phyloP scores from a whole-genome alignment of 1,140 invertebrate genomes.

The Trachelipus rathkii region DNA sequence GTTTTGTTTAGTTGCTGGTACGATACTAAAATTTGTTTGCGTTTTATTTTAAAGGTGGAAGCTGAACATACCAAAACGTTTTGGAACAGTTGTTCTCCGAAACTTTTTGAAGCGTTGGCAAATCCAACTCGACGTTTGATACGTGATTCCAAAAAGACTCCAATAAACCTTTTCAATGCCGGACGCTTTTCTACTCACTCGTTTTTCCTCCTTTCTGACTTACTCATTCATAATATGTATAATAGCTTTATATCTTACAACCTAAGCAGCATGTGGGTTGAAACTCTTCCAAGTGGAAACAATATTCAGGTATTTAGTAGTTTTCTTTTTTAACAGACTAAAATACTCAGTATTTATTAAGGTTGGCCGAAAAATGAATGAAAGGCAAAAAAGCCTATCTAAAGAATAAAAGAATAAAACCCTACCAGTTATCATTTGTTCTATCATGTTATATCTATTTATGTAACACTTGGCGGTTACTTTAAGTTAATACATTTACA shows the following conservation, averaged over 20 bases:
- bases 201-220: conserved; percentile 58
- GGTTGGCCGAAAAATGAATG: too few relatives aligned
- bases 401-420: too few relatives aligned
- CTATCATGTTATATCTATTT: too few relatives aligned
- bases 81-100: conserved; percentile 66
- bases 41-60: conserved; percentile 52
- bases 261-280: conserved; percentile 73
- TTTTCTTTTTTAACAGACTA: too few relatives aligned
- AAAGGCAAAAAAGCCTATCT: too few relatives aligned
- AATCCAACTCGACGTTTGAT: conserved; percentile 67
- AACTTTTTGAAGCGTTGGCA: conserved; percentile 62
- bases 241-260: conserved; percentile 61
- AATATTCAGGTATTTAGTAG: conserved; percentile 33
- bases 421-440: too few relatives aligned
- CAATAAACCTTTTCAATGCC: conserved; percentile 61
- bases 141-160: conserved; percentile 67
- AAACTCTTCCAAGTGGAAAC: conserved; percentile 57
- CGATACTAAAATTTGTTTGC: not conserved
- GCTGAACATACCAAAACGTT: conserved; percentile 68
- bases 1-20: not conserved
- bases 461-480: too few relatives aligned
- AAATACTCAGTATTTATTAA: too few relatives aligned
- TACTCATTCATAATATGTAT: conserved; percentile 52
- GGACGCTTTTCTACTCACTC: conserved; percentile 60
- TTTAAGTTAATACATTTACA: too few relatives aligned